These are phyloP conservation scores for Oscheius onirici DNA, from an alignment of 2,888 invertebrate species.

Conservation along the genomic window DNA sequence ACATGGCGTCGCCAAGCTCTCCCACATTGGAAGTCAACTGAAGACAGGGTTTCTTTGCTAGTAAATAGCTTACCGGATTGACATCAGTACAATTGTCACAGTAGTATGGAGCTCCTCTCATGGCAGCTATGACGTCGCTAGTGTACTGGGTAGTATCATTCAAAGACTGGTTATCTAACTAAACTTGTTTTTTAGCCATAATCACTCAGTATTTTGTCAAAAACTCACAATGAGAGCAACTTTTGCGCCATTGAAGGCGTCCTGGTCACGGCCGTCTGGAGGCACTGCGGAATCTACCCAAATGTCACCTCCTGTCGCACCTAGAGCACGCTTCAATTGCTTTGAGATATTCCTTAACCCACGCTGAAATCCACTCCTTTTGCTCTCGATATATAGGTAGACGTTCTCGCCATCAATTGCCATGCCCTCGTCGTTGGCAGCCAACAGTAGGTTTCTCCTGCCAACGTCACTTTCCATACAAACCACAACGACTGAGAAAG, in stretches of 20 bases:
- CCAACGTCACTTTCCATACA: constrained; percentile 59
- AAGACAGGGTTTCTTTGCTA: not conserved
- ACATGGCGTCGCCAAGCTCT: constrained; percentile 28
- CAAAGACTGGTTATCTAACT: constrained; percentile 13
- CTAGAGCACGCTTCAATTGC: not conserved
- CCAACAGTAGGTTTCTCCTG: constrained; percentile 48
- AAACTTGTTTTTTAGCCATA: not conserved
- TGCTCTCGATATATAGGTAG: constrained; percentile 40
- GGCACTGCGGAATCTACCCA: constrained; percentile 1
- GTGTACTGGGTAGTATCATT: constrained; percentile 11
- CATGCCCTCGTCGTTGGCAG: constrained; percentile 41
- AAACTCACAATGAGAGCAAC: not conserved
- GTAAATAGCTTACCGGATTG: not conserved
- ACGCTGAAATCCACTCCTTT: constrained; percentile 38
- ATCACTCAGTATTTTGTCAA: too few species aligned
- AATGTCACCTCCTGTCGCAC: not conserved
- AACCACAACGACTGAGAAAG: constrained; percentile 32
- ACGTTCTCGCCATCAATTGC: constrained; percentile 42
- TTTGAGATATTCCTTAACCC: not conserved
- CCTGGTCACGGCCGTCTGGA: constrained; percentile 5
- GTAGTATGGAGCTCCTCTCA: constrained; percentile 14
- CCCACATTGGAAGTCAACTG: constrained; percentile 24
- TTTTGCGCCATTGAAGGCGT: not conserved
- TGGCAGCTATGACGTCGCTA: not conserved
- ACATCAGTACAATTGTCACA: constrained; percentile 25